A percentile compares a stretch with the other conserved stretches of the same genome.
phyloP scores from a whole-genome alignment of 2,113 vertebrate species.

The Elephas maximus region DNA sequence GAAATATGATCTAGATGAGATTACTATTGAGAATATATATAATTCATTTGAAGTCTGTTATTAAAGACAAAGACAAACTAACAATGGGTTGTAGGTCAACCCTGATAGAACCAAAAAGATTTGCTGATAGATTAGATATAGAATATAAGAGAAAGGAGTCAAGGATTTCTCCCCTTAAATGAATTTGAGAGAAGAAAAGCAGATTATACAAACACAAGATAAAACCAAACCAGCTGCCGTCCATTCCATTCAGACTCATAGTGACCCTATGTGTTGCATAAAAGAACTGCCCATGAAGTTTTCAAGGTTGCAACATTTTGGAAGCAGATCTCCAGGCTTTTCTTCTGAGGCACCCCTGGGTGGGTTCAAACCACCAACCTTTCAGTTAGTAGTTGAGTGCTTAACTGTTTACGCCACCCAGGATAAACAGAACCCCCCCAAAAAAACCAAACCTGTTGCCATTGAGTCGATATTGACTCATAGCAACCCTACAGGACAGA shows the following conservation, averaged over 20 bases:
- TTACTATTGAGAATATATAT: background rate
- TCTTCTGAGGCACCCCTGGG: background rate
- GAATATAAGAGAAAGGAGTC: background rate
- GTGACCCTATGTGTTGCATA: background rate
- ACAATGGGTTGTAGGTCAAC: background rate
- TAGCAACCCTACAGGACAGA: no score
- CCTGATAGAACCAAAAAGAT: background rate
- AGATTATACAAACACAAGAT: background rate
- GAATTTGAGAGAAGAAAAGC: conserved; percentile 44
- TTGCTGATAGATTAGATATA: background rate
- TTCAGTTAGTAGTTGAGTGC: background rate
- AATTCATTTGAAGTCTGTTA: conserved; percentile 38
- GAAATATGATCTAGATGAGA: conserved; percentile 13
- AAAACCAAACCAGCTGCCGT: background rate
- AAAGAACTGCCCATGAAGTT: background rate
- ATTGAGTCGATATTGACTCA: no score
- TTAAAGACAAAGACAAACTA: conserved; percentile 14
- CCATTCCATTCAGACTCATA: background rate
- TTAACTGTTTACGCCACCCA: background rate
- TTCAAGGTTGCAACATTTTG: background rate
- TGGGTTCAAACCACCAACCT: background rate
- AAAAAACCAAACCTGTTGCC: no score
- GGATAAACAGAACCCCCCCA: background rate
- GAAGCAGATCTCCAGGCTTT: background rate
- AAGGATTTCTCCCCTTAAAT: conserved; percentile 1